Evolutionary conservation across 2,888 invertebrate species (phyloP).

Genomic region (Ophioninae sp.): DNA sequence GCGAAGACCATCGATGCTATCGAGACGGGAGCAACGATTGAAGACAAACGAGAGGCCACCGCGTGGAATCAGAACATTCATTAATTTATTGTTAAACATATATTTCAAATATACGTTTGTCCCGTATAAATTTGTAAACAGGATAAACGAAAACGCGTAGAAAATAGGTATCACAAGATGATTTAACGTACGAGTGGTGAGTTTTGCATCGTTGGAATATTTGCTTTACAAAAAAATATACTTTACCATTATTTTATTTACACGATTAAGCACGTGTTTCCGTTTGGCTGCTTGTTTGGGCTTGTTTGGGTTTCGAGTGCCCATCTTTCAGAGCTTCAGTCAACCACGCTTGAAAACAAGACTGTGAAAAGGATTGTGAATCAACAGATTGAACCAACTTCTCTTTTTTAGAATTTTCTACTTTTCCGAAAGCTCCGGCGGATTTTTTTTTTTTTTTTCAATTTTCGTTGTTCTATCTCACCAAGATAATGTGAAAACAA

Average conservation of each 20-base stretch:
- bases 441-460: too few species aligned
- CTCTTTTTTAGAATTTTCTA: too few species aligned
- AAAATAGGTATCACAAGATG: slow-evolving; percentile 39
- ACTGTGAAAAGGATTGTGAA: too few species aligned
- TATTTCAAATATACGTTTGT: slow-evolving; percentile 25
- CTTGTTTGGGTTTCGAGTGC: background rate
- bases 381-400: too few species aligned
- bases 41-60: slow-evolving; percentile 21
- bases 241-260: background rate
- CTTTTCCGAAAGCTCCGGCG: too few species aligned
- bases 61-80: slow-evolving; percentile 42
- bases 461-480: background rate
- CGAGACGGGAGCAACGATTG: slow-evolving; percentile 46
- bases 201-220: slow-evolving; percentile 9
- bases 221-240: background rate
- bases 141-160: slow-evolving; percentile 16
- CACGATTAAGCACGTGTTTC: background rate
- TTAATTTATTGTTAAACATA: slow-evolving; percentile 34
- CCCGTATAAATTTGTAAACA: slow-evolving; percentile 6
- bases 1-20: slow-evolving; percentile 45
- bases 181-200: background rate
- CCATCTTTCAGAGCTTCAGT: too few species aligned
- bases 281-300: background rate
- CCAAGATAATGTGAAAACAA: background rate
- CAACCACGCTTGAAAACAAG: too few species aligned